Conservation (phyloP, 2,113 vertebrate species). For the Scomber scombrus region DNA sequence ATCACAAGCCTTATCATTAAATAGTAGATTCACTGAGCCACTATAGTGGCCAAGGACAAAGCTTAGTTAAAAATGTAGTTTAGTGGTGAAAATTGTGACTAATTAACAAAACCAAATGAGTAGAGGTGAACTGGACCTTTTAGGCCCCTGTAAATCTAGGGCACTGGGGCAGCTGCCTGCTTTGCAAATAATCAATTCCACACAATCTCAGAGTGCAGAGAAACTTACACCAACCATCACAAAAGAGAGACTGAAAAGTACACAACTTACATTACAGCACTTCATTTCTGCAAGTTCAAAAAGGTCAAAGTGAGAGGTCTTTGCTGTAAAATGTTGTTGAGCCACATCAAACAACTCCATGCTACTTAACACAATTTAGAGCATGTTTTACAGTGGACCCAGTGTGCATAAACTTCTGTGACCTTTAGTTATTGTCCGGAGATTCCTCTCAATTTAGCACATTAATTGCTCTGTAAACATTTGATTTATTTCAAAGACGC, state of each 20-base stretch:
- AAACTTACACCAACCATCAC: not conserved
- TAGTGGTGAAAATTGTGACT: no score
- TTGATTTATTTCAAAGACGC: constrained; percentile 77
- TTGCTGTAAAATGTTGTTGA: constrained; percentile 5
- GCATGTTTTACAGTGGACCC: constrained; percentile 8
- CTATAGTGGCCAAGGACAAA: no score
- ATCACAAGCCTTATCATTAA: no score
- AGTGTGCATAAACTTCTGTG: constrained; percentile 38
- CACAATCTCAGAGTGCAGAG: not conserved
- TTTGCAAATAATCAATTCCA: not conserved
- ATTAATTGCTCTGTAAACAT: constrained; percentile 79
- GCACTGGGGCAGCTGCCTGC: no score
- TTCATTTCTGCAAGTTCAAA: not conserved
- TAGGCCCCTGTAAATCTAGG: no score
- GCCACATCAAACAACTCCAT: constrained; percentile 14
- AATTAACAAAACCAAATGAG: no score
- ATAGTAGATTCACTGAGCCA: no score
- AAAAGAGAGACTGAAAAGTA: not conserved
- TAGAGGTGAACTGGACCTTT: no score
- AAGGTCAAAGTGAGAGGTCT: constrained; percentile 16
- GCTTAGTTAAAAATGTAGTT: no score
- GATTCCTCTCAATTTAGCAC: constrained; percentile 61
- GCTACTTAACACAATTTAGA: constrained; percentile 2
- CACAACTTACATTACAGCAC: not conserved
- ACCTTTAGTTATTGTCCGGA: constrained; percentile 44